Conservation (phyloP, 2,888 invertebrate species). For the Hirtodrosophila histrioides region DNA sequence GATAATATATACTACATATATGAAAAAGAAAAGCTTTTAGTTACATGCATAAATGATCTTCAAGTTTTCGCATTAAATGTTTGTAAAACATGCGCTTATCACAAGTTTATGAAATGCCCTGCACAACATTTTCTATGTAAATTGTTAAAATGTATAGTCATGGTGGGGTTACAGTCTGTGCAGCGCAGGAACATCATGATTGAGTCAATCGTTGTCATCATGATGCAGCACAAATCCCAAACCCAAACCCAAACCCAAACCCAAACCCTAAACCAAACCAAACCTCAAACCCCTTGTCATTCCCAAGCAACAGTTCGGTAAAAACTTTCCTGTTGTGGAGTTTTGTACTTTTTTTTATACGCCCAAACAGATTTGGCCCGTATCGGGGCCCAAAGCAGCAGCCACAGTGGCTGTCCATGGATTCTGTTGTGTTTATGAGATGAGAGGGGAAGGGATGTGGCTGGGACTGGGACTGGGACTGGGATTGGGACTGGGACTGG, state of each 20-base stretch:
- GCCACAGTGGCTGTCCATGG: slow-evolving; percentile 34
- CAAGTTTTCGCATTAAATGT: slow-evolving; percentile 2
- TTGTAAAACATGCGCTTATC: slow-evolving; percentile 10
- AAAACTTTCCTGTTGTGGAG: slow-evolving; percentile 17
- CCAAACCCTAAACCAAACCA: neutral
- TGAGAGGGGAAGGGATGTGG: too few species aligned
- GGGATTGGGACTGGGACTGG: too few species aligned
- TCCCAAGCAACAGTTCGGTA: slow-evolving; percentile 22
- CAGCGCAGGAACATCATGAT: slow-evolving; percentile 30
- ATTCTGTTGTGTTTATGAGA: slow-evolving; percentile 3
- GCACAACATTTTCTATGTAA: slow-evolving; percentile 33
- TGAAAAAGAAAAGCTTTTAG: neutral
- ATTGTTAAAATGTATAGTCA: slow-evolving; percentile 37
- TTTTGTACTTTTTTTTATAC: slow-evolving; percentile 16
- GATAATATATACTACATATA: too few species aligned
- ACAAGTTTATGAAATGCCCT: slow-evolving; percentile 9
- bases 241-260: slow-evolving; percentile 4
- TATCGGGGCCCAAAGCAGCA: slow-evolving; percentile 61
- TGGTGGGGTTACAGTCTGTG: slow-evolving; percentile 10
- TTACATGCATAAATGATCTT: neutral
- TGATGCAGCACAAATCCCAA: slow-evolving; percentile 36
- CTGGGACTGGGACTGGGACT: too few species aligned
- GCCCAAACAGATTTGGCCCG: slow-evolving; percentile 65
- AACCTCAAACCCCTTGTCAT: neutral
- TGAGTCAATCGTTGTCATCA: slow-evolving; percentile 36